Conservation (phyloP, 1,140 invertebrate species). For the Apis cerana region DNA sequence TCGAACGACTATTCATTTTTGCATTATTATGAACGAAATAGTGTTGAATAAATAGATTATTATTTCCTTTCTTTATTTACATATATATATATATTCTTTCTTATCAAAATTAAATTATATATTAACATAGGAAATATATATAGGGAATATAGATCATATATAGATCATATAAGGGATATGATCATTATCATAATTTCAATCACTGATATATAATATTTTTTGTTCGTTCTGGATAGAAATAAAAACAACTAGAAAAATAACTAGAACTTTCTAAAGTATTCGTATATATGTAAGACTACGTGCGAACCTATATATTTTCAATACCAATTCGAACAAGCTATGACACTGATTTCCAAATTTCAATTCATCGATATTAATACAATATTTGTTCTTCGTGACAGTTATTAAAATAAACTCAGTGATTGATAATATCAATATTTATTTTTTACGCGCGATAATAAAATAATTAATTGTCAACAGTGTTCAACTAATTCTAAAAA, state of each 20-base stretch:
- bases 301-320: not conserved
- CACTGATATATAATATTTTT: not conserved
- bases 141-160: too few relatives aligned
- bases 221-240: not conserved
- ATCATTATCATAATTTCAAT: not conserved
- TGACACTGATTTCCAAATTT: not conserved
- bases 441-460: not conserved
- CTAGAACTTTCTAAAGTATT: too few relatives aligned
- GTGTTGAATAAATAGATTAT: too few relatives aligned
- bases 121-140: too few relatives aligned
- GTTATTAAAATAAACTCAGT: not conserved
- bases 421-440: not conserved
- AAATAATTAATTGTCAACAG: not conserved
- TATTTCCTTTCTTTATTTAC: too few relatives aligned
- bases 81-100: too few relatives aligned
- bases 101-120: too few relatives aligned
- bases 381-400: not conserved
- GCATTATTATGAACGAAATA: too few relatives aligned
- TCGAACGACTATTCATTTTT: not conserved
- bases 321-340: not conserved
- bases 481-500: too few relatives aligned
- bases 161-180: too few relatives aligned
- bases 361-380: not conserved
- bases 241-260: not conserved
- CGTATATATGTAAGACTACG: not conserved